These are phyloP conservation scores for Antitype chi DNA, from an alignment of 2,888 invertebrate species.

Conservation along the genomic window DNA sequence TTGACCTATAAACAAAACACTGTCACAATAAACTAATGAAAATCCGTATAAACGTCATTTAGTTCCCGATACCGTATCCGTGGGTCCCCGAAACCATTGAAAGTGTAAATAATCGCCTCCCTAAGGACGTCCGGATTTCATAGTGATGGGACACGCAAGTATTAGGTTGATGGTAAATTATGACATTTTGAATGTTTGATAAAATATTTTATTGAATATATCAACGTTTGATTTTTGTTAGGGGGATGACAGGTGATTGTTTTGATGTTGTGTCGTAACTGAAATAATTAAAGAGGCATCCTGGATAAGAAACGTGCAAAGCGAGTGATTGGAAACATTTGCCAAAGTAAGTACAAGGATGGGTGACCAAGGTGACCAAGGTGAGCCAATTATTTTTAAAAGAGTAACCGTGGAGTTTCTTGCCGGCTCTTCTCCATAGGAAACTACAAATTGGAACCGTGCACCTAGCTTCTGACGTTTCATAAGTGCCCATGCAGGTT, in stretches of 20 bases:
- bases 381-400: too few relatives aligned
- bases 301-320: too few relatives aligned
- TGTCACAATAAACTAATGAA: conserved; percentile 46
- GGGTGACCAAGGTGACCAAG: too few relatives aligned
- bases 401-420: too few relatives aligned
- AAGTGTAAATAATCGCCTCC: conserved; percentile 57
- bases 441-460: too few relatives aligned
- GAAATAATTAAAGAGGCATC: too few relatives aligned
- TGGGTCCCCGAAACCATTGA: conserved; percentile 38
- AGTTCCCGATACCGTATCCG: conserved; percentile 15
- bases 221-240: not conserved
- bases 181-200: conserved; percentile 8
- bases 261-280: not conserved
- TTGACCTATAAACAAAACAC: conserved; percentile 31
- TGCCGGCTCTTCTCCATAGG: too few relatives aligned
- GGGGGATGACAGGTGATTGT: not conserved
- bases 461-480: too few relatives aligned
- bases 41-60: conserved; percentile 40
- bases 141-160: conserved; percentile 40
- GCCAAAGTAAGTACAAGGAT: too few relatives aligned
- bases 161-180: conserved; percentile 10
- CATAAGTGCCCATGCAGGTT: too few relatives aligned
- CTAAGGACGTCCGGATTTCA: conserved; percentile 44
- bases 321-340: too few relatives aligned
- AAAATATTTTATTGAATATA: not conserved